Conservation (phyloP, 2,797 vertebrate genomes). For the Microctenopoma lineatum region DNA sequence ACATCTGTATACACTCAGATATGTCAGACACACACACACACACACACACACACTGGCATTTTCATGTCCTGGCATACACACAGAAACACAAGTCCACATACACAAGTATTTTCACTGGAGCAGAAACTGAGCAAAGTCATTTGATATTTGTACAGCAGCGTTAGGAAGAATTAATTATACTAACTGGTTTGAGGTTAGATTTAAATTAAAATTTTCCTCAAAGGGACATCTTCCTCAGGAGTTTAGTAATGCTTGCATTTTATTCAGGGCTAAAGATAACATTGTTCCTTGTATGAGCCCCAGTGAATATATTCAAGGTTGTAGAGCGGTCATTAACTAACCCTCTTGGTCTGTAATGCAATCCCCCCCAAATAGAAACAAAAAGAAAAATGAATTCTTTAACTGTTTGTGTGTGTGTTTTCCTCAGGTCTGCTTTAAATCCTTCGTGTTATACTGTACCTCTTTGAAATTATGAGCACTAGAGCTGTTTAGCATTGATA, state of each 20-base stretch:
- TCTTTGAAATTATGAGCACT: neutral
- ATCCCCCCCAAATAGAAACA: slow-evolving; percentile 19
- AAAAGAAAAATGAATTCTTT: too few species aligned
- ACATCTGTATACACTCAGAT: neutral
- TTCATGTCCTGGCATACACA: slow-evolving; percentile 32
- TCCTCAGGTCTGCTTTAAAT: slow-evolving; percentile 1
- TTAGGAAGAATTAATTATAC: slow-evolving; percentile 60
- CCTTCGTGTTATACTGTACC: neutral
- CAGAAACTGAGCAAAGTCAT: slow-evolving; percentile 52
- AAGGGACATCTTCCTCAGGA: slow-evolving; percentile 38
- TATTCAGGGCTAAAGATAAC: slow-evolving; percentile 47
- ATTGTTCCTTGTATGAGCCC: slow-evolving; percentile 31
- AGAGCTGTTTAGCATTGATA: neutral
- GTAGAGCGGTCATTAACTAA: slow-evolving; percentile 29
- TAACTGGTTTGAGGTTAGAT: slow-evolving; percentile 40
- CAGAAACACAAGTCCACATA: slow-evolving; percentile 4
- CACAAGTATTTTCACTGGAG: slow-evolving; percentile 1
- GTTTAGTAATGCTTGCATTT: slow-evolving; percentile 36
- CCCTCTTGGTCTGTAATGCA: slow-evolving; percentile 29
- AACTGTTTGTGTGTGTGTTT: too few species aligned
- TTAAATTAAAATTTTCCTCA: slow-evolving; percentile 47
- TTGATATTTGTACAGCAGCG: slow-evolving; percentile 51
- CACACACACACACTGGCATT: slow-evolving; percentile 8
- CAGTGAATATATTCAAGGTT: slow-evolving; percentile 46
- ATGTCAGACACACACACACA: too few species aligned